Conservation (phyloP, 2,888 invertebrate species). For the Cremastinae sp. region DNA sequence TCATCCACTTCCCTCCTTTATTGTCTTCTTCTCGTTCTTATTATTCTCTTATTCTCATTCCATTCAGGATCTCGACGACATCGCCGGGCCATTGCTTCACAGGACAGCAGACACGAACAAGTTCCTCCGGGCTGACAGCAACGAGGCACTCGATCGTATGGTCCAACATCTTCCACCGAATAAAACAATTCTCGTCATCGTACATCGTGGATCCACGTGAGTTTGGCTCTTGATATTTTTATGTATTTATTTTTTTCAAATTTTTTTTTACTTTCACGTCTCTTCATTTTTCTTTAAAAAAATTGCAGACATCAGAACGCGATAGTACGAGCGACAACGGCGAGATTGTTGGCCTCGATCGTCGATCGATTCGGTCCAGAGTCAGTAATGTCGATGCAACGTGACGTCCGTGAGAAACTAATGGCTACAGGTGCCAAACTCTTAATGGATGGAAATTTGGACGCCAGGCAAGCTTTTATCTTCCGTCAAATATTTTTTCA, state of each 20-base stretch:
- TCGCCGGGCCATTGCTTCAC: slow-evolving; percentile 89
- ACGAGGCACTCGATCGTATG: slow-evolving; percentile 90
- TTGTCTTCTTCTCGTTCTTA: slow-evolving; percentile 25
- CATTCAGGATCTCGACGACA: slow-evolving; percentile 90
- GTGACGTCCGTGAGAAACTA: slow-evolving; percentile 90
- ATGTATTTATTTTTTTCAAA: slow-evolving; percentile 1
- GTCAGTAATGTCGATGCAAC: slow-evolving; percentile 86
- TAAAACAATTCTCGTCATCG: slow-evolving; percentile 85
- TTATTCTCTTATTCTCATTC: slow-evolving; percentile 26
- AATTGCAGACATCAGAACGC: slow-evolving; percentile 89
- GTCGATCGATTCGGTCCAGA: slow-evolving; percentile 89
- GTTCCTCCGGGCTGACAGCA: slow-evolving; percentile 94
- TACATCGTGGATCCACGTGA: slow-evolving; percentile 85
- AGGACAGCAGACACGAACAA: slow-evolving; percentile 96
- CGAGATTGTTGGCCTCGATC: slow-evolving; percentile 87
- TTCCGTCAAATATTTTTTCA: no score
- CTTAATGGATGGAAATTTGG: slow-evolving; percentile 91
- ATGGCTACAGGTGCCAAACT: slow-evolving; percentile 91
- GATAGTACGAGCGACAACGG: slow-evolving; percentile 91
- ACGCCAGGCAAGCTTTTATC: slow-evolving; percentile 85
- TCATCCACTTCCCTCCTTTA: slow-evolving; percentile 25
- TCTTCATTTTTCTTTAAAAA: slow-evolving; percentile 7
- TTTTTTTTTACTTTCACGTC: slow-evolving; percentile 4
- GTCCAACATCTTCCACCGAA: slow-evolving; percentile 88
- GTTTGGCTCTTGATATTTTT: slow-evolving; percentile 48